Base-by-base conservation (phyloP, 2,797 vertebrate genomes). In the Erpetoichthys calabaricus region DNA sequence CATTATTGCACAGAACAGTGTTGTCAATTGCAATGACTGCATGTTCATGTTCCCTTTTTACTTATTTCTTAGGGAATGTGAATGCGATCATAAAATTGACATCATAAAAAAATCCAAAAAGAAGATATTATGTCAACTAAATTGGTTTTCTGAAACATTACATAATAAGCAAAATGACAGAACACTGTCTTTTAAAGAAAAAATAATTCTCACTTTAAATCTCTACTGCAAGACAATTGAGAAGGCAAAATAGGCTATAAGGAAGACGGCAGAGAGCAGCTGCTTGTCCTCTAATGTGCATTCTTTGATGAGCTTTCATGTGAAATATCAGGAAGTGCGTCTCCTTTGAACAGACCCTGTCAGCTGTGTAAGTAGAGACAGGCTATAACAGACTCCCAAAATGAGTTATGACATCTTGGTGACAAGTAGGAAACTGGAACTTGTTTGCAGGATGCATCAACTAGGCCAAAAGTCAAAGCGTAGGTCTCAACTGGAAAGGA, bases 231-330 rank as follows among this genome's bases (percentile, higher is more conserved):
- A 49, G 25, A 25, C 25, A 25, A 1, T 25, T 25, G 25, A 65
- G 55, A 50, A 44, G 57, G 42, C 8, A 66, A 66, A 66, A 64
- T 67, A 61, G 60, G 62, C 59, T 50, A 53, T 5, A 46, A 47
- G 42, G 46, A 10, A 47, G 25, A 62, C 50, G 65, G 59, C 57
- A 69, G 56, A 68, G 55, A 72, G 61, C 78, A 81, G 73, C 74
- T 78, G 73, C 66, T 72, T 68, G 56, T 64, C 58, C 60, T 4
- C 45, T 59, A 60, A 51, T 41, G 53, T 41, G 59, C 53, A 51
- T 45, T 50, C 61, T 69, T 62, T 62, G 64, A 68, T 68, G 58
- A 46, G 42, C 42, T 9, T 56, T 52, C 58, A 51, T 57, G 49
- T 45, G 44, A 59, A 44, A 42, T 3, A 56, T 44, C 45, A 10